Evolutionary conservation across 2,797 vertebrate species (phyloP).

Genomic region (Leucoraja ocellata): DNA sequence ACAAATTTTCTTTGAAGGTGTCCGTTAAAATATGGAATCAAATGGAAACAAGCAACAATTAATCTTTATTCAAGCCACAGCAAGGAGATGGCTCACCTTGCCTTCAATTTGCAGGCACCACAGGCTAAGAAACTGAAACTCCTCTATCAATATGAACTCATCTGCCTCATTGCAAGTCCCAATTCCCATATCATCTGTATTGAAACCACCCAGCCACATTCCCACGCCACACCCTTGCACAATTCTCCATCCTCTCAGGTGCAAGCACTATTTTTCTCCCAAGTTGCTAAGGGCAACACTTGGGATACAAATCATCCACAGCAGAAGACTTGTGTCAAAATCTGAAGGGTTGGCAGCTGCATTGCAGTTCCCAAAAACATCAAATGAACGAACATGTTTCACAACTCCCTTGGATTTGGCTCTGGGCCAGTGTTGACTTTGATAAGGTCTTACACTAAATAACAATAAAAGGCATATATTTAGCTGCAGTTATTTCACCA

Average conservation of each 20-base stretch:
- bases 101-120: not conserved
- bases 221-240: not conserved
- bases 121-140: not conserved
- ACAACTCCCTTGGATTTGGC: not conserved
- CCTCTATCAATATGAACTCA: not conserved
- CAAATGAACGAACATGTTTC: not conserved
- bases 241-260: not conserved
- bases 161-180: not conserved
- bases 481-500: not conserved
- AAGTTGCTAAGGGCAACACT: not conserved
- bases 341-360: not conserved
- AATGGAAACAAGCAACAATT: not conserved
- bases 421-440: not conserved
- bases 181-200: not conserved
- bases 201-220: not conserved
- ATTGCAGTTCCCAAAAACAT: not conserved
- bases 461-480: not conserved
- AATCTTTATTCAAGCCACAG: not conserved
- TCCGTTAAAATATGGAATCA: not conserved
- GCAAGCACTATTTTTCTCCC: not conserved
- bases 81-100: not conserved
- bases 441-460: not conserved
- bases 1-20: not conserved
- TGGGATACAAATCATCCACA: not conserved
- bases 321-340: not conserved